These are phyloP conservation scores for Drosophila littoralis DNA, from an alignment of 1,140 invertebrate species.

Conservation along the genomic window DNA sequence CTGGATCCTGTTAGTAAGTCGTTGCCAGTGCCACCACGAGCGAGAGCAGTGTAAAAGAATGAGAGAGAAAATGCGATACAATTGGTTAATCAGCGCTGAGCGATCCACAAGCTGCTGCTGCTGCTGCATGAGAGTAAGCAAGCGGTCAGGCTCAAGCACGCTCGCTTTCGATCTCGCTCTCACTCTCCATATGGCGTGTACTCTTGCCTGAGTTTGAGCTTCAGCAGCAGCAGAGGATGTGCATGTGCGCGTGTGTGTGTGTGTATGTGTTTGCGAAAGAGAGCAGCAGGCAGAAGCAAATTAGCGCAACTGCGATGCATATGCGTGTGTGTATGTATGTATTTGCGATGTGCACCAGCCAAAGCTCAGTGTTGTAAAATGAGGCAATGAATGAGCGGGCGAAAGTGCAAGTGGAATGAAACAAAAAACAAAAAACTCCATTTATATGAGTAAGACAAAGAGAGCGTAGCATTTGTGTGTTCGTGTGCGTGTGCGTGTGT, in stretches of 20 bases:
- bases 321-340: constrained; percentile 8
- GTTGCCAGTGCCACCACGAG: constrained; percentile 8
- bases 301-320: constrained; percentile 34
- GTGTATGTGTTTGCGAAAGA: constrained; percentile 38
- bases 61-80: constrained; percentile 27
- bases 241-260: constrained; percentile 2
- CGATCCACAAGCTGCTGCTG: not conserved
- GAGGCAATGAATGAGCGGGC: constrained; percentile 34
- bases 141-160: not conserved
- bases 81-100: constrained; percentile 13
- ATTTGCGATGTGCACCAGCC: constrained; percentile 5
- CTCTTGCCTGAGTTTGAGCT: not conserved
- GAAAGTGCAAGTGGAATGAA: constrained; percentile 14
- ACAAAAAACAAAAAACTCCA: not conserved
- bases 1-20: constrained; percentile 73
- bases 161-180: not conserved
- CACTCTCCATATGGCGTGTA: not conserved
- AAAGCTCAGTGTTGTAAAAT: constrained; percentile 18
- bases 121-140: constrained; percentile 3
- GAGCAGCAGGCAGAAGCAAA: constrained; percentile 47
- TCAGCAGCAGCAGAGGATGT: not conserved
- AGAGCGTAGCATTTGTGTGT: not conserved
- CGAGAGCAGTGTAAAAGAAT: constrained; percentile 9
- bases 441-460: not conserved
- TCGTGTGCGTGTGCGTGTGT: constrained; percentile 22